These are phyloP conservation scores for Vanessa tameamea DNA, from an alignment of 1,140 invertebrate genomes.

Conservation along the genomic window DNA sequence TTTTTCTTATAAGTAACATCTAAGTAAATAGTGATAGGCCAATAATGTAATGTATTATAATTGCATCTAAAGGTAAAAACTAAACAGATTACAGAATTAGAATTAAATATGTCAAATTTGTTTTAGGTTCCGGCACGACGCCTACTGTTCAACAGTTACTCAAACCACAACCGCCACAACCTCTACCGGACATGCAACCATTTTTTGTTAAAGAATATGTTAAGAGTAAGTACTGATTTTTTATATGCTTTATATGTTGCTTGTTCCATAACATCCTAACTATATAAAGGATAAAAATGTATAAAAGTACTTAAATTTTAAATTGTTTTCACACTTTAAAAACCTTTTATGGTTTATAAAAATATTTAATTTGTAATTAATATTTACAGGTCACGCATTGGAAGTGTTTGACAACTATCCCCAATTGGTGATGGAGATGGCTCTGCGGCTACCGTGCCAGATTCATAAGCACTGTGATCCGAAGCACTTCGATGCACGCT, in stretches of 20 bases:
- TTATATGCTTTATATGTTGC: too few relatives aligned
- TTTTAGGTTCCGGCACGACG: conserved; percentile 52
- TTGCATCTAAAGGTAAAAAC: too few relatives aligned
- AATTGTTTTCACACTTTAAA: not conserved
- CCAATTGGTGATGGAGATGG: conserved; percentile 96
- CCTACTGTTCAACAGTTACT: conserved; percentile 81
- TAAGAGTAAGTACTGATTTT: conserved; percentile 82
- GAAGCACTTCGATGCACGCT: conserved; percentile 92
- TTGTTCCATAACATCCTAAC: too few relatives aligned
- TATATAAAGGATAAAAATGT: too few relatives aligned
- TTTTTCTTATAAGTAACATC: too few relatives aligned
- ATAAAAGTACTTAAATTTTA: too few relatives aligned
- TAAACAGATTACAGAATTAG: too few relatives aligned
- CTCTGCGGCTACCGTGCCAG: conserved; percentile 95
- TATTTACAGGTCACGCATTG: conserved; percentile 85
- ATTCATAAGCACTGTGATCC: conserved; percentile 89
- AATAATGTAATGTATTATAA: too few relatives aligned
- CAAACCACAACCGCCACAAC: conserved; percentile 89
- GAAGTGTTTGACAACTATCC: conserved; percentile 97
- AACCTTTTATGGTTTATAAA: not conserved
- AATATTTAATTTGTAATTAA: not conserved
- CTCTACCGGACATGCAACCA: conserved; percentile 96
- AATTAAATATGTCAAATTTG: not conserved
- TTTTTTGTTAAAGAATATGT: conserved; percentile 97
- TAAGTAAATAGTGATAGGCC: too few relatives aligned